Percentiles rank a stretch among this genome's conserved stretches.
Evolutionary conservation across 2,888 invertebrate species (phyloP).

Genomic region (Tricholauxania praeusta): DNA sequence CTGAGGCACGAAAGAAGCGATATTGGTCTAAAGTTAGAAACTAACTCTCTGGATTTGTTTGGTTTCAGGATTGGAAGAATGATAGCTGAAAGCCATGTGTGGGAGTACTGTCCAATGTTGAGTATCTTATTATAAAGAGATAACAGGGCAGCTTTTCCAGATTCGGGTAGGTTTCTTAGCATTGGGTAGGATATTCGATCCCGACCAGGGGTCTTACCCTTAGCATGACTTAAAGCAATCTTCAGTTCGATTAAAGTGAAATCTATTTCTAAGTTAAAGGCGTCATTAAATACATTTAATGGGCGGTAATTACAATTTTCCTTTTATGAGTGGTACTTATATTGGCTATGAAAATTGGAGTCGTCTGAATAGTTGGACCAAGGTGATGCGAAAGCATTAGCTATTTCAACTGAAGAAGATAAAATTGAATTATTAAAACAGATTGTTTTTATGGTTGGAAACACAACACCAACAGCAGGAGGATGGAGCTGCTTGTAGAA

Average conservation of each 20-base stretch:
- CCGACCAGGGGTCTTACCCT: conserved; percentile 25
- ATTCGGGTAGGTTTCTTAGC: conserved; percentile 1
- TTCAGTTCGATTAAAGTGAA: conserved; percentile 21
- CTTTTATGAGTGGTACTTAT: not conserved
- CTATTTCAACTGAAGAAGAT: conserved; percentile 18
- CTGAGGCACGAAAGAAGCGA: conserved; percentile 28
- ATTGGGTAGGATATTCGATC: conserved; percentile 30
- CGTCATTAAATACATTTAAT: not conserved
- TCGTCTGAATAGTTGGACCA: conserved; percentile 29
- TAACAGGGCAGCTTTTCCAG: conserved; percentile 2
- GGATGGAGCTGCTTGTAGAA: no score
- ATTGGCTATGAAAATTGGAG: conserved; percentile 6
- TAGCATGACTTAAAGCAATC: conserved; percentile 8
- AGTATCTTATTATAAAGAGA: conserved; percentile 31
- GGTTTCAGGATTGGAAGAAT: conserved; percentile 34
- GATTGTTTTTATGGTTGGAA: not conserved
- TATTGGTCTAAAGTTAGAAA: conserved; percentile 29
- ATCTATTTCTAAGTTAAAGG: not conserved
- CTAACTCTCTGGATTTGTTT: not conserved
- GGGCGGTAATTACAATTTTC: not conserved
- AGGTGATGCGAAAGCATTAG: conserved; percentile 1
- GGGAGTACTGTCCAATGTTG: not conserved
- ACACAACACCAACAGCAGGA: not conserved
- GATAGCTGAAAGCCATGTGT: conserved; percentile 28
- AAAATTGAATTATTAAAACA: not conserved